Base-by-base conservation (phyloP, 2,888 invertebrate species). In the Epinotia bilunana region DNA sequence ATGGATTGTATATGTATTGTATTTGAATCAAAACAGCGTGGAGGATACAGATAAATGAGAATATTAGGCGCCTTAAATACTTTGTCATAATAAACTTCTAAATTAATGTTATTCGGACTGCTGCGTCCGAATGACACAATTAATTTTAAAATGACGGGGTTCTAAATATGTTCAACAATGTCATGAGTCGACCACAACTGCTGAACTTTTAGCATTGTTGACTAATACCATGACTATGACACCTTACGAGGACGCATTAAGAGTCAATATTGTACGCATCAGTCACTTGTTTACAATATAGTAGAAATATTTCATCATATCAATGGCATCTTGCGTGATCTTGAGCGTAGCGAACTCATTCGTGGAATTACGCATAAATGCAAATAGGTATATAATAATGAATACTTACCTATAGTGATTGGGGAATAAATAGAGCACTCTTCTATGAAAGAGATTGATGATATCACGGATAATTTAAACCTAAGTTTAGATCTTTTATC, bases 331-430 rank as follows among this genome's bases (percentile, higher is more conserved):
- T 46, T 46, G 46, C 13, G 13, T 12, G 12, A 46, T 57, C 20
- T 20, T 11, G 20, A 46, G 20, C 43, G 63, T 63, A 6, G 20
- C 13, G 3, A 20, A 46, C 43, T 20, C 63, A 18, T n/a, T 7
- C 63, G 23, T 23, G 46, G 63, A 49, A 64, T 46, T 64, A 64
- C 23, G 20, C n/a, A 43, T 23, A 12, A 43, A 23, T 46, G 63
- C 46, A 64, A 64, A 64, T 20, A 64, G 46, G 62, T 63, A 23
- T 20, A 57, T 57, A n/a, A n/a, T 53, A n/a, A 13, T n/a, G 16
- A 53, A 53, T 53, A 28, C 23, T 28, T 28, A 53, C n/a, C 13
- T 49, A 20, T 57, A 9, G 11, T 7, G 11, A 49, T 49, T 49
- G 64, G 16, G 13, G 49, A 64, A 39, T 39, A 39, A 64, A 16